A percentile compares a stretch with the other conserved stretches of the same genome.
phyloP scores from a whole-genome alignment of 2,888 invertebrate species.

The Cybosia mesomella region DNA sequence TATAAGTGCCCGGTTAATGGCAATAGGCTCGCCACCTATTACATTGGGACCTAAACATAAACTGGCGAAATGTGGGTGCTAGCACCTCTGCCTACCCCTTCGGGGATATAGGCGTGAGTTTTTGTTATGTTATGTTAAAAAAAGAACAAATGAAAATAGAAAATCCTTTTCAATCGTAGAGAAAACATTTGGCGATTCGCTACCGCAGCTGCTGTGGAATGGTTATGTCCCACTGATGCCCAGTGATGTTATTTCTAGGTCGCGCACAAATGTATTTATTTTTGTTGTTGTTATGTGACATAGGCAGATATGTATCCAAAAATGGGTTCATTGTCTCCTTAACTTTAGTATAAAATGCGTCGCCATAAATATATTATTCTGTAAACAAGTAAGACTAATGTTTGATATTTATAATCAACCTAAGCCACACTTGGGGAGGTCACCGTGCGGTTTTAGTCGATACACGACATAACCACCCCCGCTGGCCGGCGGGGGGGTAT shows the following conservation, averaged over 20 bases:
- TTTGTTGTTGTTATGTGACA: constrained; percentile 13
- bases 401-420: no score
- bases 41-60: no score
- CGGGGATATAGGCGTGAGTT: no score
- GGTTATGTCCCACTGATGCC: background rate
- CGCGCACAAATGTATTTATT: constrained; percentile 14
- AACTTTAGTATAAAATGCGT: background rate
- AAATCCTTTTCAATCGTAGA: background rate
- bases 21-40: no score
- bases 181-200: constrained; percentile 1
- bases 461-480: no score
- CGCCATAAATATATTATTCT: background rate
- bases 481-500: no score
- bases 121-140: no score
- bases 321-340: constrained; percentile 11
- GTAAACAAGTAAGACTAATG: background rate
- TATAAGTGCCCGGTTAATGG: no score
- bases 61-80: no score
- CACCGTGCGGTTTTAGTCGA: no score
- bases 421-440: no score
- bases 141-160: background rate
- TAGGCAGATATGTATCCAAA: constrained; percentile 10
- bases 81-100: no score
- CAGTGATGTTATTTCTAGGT: constrained; percentile 17
- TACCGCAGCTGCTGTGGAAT: constrained; percentile 5